These are phyloP conservation scores for Bradypus variegatus DNA, from an alignment of 2,797 vertebrate genomes.

Conservation along the genomic window DNA sequence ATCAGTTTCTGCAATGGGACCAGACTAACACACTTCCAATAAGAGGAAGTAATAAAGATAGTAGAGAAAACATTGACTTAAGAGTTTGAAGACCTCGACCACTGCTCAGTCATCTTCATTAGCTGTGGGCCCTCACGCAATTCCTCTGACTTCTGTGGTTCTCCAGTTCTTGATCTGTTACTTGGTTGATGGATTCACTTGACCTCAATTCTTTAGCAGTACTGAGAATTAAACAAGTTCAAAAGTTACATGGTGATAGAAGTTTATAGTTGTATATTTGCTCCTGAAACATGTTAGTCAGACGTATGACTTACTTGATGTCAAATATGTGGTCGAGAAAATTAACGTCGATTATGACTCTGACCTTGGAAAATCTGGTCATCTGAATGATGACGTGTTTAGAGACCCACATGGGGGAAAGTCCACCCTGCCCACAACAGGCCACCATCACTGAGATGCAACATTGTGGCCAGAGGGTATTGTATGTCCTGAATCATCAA, in stretches of 20 bases:
- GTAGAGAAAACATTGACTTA: neutral
- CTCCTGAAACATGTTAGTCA: neutral
- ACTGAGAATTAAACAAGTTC: neutral
- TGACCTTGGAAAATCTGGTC: conserved; percentile 5
- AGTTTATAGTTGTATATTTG: neutral
- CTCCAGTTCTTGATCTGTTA: neutral
- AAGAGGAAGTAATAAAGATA: neutral
- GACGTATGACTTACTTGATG: neutral
- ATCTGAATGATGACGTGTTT: neutral
- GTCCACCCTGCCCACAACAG: neutral
- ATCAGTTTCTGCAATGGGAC: neutral
- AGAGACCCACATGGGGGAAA: neutral
- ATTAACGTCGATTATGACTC: neutral
- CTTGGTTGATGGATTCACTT: neutral
- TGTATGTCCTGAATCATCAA: neutral
- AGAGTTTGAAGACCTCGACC: neutral
- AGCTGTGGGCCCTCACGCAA: neutral
- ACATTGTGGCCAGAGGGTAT: neutral
- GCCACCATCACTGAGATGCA: neutral
- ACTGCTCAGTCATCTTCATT: neutral
- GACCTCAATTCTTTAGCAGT: neutral
- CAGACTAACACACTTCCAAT: conserved; percentile 4
- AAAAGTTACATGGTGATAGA: neutral
- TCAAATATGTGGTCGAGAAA: neutral
- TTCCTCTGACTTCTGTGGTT: neutral